Base-by-base conservation (phyloP, 2,888 invertebrate species). In the Pyrrhopygopsis socrates region DNA sequence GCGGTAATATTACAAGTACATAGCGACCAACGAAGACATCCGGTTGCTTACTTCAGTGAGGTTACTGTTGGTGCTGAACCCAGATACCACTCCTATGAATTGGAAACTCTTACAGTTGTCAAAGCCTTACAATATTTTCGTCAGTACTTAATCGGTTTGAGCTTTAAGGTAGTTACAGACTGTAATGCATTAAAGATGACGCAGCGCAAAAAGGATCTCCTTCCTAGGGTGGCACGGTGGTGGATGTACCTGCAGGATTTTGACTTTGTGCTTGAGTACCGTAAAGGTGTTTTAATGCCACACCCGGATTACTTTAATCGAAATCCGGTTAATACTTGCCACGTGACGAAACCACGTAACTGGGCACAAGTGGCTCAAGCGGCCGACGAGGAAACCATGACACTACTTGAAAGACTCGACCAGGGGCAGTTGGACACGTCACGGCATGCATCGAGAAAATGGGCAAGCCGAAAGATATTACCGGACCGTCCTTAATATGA, bases 151-250 rank as follows among this genome's bases (percentile, higher is more conserved):
- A 88, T 92, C 22, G 91, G 89, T 0, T 71, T 82, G 13, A 50
- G 77, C 24, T 91, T 92, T 41, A 80, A 73, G 38, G 68, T 90
- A 18, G 54, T 90, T 13, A 88, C 91, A 9, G 87, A 94, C 45
- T 95, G 94, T 54, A 94, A 94, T n/a, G 89, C 93, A 0, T 58
- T 95, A 0, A 94, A 93, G 77, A 87, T 94, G 0, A 94, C 94
- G 0, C 86, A 89, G n/a, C 88, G 91, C 13, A 93, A 94, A 74
- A 79, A 89, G 80, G 94, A 95, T 13, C 65, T 95, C 0, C 34
- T 92, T 0, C 94, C 94, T 0, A 67, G 94, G 0, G 83, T 95
- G 2, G 91, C 93, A 34, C 54, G 94, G 2, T 94, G 95, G 94
- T 95, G 94, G 93, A 84, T 93, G 0, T 94, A 73, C 54, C 50